Conservation (phyloP, 1,140 invertebrate genomes). For the Delia radicum region DNA sequence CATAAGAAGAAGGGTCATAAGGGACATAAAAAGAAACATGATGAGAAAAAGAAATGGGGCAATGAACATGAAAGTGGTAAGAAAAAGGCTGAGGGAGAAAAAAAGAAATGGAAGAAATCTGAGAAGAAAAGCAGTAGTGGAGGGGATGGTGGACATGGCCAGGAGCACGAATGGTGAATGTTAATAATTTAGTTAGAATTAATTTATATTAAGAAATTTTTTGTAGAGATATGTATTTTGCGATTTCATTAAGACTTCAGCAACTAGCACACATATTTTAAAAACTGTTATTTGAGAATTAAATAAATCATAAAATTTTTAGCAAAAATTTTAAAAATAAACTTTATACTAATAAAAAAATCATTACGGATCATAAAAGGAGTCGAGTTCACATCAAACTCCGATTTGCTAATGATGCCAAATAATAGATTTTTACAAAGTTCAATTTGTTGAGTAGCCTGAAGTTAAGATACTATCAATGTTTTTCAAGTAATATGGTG, state of each 20-base stretch:
- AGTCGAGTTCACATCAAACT: too few species aligned
- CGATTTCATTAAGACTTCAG: neutral
- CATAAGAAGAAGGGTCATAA: constrained; percentile 65
- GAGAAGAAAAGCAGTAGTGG: constrained; percentile 43
- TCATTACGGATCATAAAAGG: too few species aligned
- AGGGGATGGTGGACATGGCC: neutral
- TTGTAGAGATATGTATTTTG: neutral
- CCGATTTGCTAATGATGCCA: too few species aligned
- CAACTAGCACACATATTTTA: too few species aligned
- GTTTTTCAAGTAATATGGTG: too few species aligned
- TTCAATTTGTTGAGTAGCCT: too few species aligned
- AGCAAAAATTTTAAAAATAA: too few species aligned
- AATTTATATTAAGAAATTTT: neutral
- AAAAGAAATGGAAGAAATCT: constrained; percentile 64
- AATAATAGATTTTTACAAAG: too few species aligned
- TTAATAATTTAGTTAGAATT: neutral
- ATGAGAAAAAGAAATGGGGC: constrained; percentile 67
- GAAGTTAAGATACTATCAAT: too few species aligned
- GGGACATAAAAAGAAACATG: constrained; percentile 68
- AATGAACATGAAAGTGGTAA: constrained; percentile 67
- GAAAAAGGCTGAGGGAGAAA: constrained; percentile 66
- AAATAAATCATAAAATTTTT: too few species aligned
- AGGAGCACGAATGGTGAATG: constrained; percentile 19
- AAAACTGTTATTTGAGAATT: too few species aligned
- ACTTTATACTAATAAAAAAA: too few species aligned